Percentiles rank a stretch among this genome's conserved stretches.
These are phyloP conservation scores for Thalassoma bifasciatum DNA, from an alignment of 2,113 vertebrate genomes.

Conservation along the genomic window DNA sequence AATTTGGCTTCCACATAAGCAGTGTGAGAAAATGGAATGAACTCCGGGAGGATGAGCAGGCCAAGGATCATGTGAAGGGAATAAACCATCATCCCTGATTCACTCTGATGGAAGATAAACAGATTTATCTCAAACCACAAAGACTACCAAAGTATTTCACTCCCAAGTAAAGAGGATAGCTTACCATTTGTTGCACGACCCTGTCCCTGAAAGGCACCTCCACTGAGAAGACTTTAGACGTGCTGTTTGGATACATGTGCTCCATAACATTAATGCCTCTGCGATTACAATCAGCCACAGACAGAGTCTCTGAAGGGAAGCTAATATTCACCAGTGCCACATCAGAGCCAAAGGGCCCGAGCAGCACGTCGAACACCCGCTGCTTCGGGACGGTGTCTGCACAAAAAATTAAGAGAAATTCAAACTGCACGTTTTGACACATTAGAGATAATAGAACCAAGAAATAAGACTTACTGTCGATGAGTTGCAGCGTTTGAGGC, in stretches of 20 bases:
- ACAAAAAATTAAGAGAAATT: not conserved
- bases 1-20: constrained; percentile 55
- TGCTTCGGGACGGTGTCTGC: constrained; percentile 70
- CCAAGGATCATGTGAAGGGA: constrained; percentile 68
- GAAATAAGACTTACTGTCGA: constrained; percentile 70
- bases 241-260: constrained; percentile 67
- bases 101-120: constrained; percentile 45
- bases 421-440: not conserved
- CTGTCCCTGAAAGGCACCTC: constrained; percentile 77
- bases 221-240: constrained; percentile 73
- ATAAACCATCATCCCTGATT: constrained; percentile 10
- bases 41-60: constrained; percentile 67
- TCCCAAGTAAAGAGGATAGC: not conserved
- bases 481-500: constrained; percentile 44
- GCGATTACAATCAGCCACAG: constrained; percentile 56
- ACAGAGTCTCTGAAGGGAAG: constrained; percentile 57
- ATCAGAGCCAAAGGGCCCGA: constrained; percentile 82
- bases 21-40: constrained; percentile 46
- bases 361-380: constrained; percentile 73
- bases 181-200: constrained; percentile 73
- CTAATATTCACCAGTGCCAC: constrained; percentile 81
- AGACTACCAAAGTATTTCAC: not conserved
- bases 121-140: not conserved
- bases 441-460: not conserved
- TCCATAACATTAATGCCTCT: constrained; percentile 71